phyloP scores from a whole-genome alignment of 2,888 invertebrate species.

The Metopia argyrocephala region DNA sequence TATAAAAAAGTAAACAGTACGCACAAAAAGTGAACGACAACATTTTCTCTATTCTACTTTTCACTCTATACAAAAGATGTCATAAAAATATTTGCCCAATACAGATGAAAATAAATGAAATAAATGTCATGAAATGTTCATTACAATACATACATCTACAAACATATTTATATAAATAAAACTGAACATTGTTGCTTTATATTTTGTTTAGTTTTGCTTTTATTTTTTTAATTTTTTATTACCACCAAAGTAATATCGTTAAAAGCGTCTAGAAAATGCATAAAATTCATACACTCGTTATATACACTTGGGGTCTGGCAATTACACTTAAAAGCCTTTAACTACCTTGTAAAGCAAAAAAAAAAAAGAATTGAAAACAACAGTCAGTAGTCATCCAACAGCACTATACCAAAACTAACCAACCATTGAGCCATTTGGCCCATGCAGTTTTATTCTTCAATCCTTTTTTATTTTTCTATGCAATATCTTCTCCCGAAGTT shows the following conservation, averaged over 20 bases:
- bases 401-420: slow-evolving; percentile 16
- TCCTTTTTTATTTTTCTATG: neutral
- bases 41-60: no score
- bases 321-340: slow-evolving; percentile 73
- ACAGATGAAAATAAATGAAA: no score
- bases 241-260: slow-evolving; percentile 70
- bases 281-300: slow-evolving; percentile 63
- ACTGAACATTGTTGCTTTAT: neutral
- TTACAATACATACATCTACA: no score
- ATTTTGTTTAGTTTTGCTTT: neutral
- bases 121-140: no score
- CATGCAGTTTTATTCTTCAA: neutral
- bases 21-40: no score
- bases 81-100: no score
- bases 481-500: neutral
- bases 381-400: slow-evolving; percentile 56
- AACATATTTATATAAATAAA: no score
- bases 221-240: no score
- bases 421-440: slow-evolving; percentile 67
- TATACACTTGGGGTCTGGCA: slow-evolving; percentile 68
- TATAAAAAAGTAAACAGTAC: no score
- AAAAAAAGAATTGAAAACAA: slow-evolving; percentile 11
- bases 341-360: slow-evolving; percentile 49
- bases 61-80: no score
- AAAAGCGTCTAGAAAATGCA: slow-evolving; percentile 70